These are phyloP conservation scores for Sylvilagus floridanus DNA, from an alignment of 2,797 vertebrate genomes.

Conservation along the genomic window DNA sequence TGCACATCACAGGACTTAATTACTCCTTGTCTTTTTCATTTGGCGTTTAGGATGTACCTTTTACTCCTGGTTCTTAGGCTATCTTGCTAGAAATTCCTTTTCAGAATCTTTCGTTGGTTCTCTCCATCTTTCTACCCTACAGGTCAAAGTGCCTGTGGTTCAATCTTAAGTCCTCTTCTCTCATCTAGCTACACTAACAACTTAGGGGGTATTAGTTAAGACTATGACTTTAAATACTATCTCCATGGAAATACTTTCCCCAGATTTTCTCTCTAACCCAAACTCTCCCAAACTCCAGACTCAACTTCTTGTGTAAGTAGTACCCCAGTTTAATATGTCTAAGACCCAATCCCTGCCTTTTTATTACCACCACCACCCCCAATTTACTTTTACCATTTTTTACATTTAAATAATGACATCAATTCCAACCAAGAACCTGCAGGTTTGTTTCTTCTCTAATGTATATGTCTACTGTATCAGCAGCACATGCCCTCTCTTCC, in stretches of 20 bases:
- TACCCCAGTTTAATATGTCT: background rate
- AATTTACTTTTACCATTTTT: background rate
- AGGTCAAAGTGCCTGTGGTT: background rate
- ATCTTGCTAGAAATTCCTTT: constrained; percentile 37
- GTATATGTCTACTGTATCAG: background rate
- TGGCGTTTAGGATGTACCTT: background rate
- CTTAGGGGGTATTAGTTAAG: constrained; percentile 3
- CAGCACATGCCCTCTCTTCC: background rate
- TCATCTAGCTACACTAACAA: background rate
- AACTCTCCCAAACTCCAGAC: background rate
- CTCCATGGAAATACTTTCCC: background rate
- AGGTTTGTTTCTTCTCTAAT: background rate
- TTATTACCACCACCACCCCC: background rate
- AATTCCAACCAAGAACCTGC: background rate
- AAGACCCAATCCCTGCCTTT: constrained; percentile 21
- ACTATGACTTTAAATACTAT: constrained; percentile 28
- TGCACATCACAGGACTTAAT: background rate
- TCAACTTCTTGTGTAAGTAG: background rate
- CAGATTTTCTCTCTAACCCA: background rate
- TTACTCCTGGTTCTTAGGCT: background rate
- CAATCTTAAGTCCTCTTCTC: background rate
- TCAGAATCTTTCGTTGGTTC: background rate
- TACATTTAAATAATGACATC: background rate
- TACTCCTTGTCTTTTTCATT: background rate
- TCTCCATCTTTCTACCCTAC: background rate